phyloP scores from a whole-genome alignment of 1,140 invertebrate species.

The Agrilus planipennis region DNA sequence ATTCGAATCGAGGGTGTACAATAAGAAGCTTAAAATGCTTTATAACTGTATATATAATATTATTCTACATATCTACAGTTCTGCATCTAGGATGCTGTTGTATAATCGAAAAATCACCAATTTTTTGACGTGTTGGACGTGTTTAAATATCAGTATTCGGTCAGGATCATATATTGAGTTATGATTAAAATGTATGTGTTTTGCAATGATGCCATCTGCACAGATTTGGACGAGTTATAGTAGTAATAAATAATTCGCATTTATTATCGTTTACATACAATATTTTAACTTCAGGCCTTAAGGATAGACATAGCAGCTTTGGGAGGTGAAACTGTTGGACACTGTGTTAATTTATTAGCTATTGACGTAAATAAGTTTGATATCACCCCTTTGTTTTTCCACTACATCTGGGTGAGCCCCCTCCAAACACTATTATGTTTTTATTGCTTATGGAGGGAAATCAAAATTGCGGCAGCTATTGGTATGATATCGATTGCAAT shows the following conservation, averaged over 20 bases:
- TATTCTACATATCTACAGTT: too few species aligned
- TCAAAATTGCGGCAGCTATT: constrained; percentile 59
- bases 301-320: constrained; percentile 16
- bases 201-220: background rate
- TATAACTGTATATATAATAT: too few species aligned
- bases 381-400: constrained; percentile 50
- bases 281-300: constrained; percentile 12
- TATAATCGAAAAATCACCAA: too few species aligned
- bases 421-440: constrained; percentile 61
- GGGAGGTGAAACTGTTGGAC: constrained; percentile 40
- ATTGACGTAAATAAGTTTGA: constrained; percentile 75
- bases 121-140: too few species aligned
- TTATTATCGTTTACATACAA: background rate
- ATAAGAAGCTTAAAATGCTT: too few species aligned
- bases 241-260: background rate
- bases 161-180: background rate
- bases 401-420: constrained; percentile 71
- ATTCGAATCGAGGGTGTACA: too few species aligned
- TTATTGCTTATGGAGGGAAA: constrained; percentile 61
- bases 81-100: too few species aligned
- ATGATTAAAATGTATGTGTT: background rate
- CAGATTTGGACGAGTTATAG: background rate
- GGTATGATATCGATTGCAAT: constrained; percentile 64
- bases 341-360: constrained; percentile 83
- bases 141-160: too few species aligned